A percentile compares a stretch with the other conserved stretches of the same genome.
These are phyloP conservation scores for Leptinotarsa undecemlineata DNA, from an alignment of 1,140 invertebrate species.

Conservation along the genomic window DNA sequence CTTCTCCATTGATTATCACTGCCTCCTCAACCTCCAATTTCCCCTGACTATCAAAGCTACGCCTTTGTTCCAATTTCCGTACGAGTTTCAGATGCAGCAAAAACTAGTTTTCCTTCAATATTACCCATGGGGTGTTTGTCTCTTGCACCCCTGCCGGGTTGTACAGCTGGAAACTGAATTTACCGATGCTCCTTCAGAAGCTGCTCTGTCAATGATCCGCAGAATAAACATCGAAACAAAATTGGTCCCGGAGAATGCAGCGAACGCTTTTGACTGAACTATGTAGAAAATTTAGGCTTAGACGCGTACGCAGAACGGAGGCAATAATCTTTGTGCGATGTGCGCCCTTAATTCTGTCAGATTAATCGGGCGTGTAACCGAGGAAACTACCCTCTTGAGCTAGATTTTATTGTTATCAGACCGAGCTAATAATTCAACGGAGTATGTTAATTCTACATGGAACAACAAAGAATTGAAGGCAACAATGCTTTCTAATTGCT, in stretches of 20 bases:
- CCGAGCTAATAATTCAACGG: neutral
- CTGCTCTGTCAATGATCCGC: neutral
- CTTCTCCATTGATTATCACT: too few relatives aligned
- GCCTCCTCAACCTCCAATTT: too few relatives aligned
- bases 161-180: neutral
- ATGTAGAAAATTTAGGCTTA: conserved; percentile 3
- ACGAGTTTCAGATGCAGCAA: too few relatives aligned
- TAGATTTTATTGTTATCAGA: neutral
- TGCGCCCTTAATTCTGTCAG: neutral
- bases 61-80: too few relatives aligned
- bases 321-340: neutral
- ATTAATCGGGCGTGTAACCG: conserved; percentile 1
- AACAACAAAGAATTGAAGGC: conserved; percentile 4
- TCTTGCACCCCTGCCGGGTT: neutral
- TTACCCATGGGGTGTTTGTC: too few relatives aligned
- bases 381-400: neutral
- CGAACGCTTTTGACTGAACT: neutral
- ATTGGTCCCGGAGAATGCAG: neutral
- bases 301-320: neutral
- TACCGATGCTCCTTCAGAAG: neutral
- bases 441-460: conserved; percentile 2
- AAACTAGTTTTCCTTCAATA: too few relatives aligned
- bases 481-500: conserved; percentile 8
- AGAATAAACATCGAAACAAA: neutral
- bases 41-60: too few relatives aligned